A percentile compares a stretch with the other conserved stretches of the same genome.
phyloP scores from a whole-genome alignment of 2,113 vertebrate species.

The Erythrolamprus reginae region DNA sequence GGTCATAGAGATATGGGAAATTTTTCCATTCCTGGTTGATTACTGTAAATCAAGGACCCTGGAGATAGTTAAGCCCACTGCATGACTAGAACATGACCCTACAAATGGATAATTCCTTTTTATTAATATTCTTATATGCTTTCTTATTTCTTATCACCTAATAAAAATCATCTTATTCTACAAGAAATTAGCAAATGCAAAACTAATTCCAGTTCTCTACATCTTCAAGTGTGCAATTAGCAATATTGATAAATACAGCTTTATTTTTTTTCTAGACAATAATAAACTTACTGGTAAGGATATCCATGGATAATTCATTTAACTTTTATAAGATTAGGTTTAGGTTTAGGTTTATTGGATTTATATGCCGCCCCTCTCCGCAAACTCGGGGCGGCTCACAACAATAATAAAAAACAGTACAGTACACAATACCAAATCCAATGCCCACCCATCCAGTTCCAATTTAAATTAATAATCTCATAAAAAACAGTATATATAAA shows the following conservation, averaged over 20 bases:
- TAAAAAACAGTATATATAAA: no score
- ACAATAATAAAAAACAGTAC: no score
- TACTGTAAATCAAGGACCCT: not conserved
- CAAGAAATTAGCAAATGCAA: not conserved
- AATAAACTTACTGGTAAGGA: not conserved
- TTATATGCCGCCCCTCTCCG: no score
- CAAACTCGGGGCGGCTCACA: no score
- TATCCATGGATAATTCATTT: not conserved
- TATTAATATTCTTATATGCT: not conserved
- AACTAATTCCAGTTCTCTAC: not conserved
- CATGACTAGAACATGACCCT: not conserved
- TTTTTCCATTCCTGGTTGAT: slow-evolving; percentile 4
- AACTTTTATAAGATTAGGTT: no score
- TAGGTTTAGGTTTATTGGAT: no score
- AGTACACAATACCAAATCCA: no score
- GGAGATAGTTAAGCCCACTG: not conserved
- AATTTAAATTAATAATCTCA: no score
- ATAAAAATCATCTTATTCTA: not conserved
- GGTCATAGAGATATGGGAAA: rapidly evolving
- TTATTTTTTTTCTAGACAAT: not conserved
- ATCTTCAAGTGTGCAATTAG: not conserved
- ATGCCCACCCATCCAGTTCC: no score
- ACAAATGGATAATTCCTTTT: not conserved
- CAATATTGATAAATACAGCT: not conserved
- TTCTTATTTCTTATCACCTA: not conserved